Evolutionary conservation across 2,888 invertebrate species (phyloP).

Genomic region (Alentia gelatinosa): DNA sequence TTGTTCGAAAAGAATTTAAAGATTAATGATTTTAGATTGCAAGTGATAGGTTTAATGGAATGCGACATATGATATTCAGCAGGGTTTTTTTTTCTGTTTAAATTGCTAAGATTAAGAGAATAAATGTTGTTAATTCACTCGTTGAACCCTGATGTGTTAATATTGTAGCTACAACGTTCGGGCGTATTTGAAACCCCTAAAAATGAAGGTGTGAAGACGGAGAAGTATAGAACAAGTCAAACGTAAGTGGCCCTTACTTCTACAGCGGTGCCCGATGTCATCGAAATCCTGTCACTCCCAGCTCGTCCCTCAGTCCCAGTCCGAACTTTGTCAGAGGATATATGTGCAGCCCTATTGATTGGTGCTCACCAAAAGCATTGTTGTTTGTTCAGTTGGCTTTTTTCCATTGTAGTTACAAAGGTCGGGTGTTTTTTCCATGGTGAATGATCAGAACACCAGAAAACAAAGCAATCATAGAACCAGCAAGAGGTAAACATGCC

Average conservation of each 20-base stretch:
- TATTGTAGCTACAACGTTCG: conserved; percentile 56
- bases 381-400: conserved; percentile 52
- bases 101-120: too few relatives aligned
- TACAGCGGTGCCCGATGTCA: conserved; percentile 46
- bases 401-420: conserved; percentile 58
- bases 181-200: conserved; percentile 51
- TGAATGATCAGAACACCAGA: neutral
- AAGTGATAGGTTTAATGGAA: too few relatives aligned
- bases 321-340: neutral
- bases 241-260: conserved; percentile 52
- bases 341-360: neutral
- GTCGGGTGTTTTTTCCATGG: conserved; percentile 56
- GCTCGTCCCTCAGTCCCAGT: neutral
- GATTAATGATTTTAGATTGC: too few relatives aligned
- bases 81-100: too few relatives aligned
- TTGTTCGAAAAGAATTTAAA: too few relatives aligned
- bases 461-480: conserved; percentile 31
- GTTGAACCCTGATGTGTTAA: conserved; percentile 20
- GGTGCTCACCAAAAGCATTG: neutral
- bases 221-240: conserved; percentile 57
- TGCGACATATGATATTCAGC: too few relatives aligned
- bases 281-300: conserved; percentile 4
- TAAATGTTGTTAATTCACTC: neutral
- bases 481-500: conserved; percentile 56
- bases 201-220: neutral